phyloP scores from a whole-genome alignment of 2,797 vertebrate genomes.

The Anolis apletophallus region DNA sequence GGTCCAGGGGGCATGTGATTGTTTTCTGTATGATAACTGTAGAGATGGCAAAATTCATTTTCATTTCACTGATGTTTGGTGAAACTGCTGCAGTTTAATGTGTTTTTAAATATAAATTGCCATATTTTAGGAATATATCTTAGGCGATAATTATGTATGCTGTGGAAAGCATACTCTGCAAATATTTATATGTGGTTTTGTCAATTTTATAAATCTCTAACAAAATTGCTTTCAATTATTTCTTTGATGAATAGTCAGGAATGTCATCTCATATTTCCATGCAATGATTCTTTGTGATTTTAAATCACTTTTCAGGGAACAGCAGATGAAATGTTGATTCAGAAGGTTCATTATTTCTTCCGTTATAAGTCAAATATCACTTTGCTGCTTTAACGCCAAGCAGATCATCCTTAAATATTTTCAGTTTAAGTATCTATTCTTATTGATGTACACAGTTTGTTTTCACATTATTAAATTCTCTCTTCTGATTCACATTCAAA shows the following conservation, averaged over 20 bases:
- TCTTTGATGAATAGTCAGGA: constrained; percentile 3
- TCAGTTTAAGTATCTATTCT: constrained; percentile 24
- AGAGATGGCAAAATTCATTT: neutral
- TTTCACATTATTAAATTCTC: too few relatives aligned
- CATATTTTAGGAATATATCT: neutral
- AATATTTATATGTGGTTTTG: neutral
- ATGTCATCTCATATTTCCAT: neutral
- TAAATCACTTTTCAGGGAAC: neutral
- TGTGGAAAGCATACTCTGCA: neutral
- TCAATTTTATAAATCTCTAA: neutral
- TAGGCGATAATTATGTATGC: neutral
- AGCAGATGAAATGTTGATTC: neutral
- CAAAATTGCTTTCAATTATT: neutral
- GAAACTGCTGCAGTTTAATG: neutral
- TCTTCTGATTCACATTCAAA: too few relatives aligned
- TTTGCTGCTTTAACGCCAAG: constrained; percentile 22
- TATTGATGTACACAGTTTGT: constrained; percentile 27
- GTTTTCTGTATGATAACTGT: too few relatives aligned
- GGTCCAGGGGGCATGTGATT: too few relatives aligned
- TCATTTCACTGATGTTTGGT: neutral
- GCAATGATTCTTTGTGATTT: constrained; percentile 4
- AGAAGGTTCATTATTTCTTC: constrained; percentile 4
- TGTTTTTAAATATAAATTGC: neutral
- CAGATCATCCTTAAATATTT: constrained; percentile 10
- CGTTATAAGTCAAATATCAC: neutral